A percentile compares a stretch with the other conserved stretches of the same genome.
Conservation (phyloP, 1,140 invertebrate genomes). For the Halyomorpha halys region DNA sequence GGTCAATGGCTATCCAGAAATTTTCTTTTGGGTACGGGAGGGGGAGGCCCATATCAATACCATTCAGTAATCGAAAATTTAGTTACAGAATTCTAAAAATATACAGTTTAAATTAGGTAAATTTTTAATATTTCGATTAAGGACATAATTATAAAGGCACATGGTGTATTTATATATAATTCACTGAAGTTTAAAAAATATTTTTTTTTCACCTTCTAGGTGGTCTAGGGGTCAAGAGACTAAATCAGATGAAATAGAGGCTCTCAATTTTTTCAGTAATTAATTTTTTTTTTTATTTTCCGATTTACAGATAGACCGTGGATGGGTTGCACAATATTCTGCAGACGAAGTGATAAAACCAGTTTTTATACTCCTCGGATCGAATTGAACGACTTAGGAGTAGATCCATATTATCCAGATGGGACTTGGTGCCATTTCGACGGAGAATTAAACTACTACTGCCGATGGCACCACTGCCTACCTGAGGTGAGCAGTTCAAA, state of each 20-base stretch:
- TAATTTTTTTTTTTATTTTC: background rate
- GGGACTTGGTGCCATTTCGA: constrained; percentile 68
- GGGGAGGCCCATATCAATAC: too few species aligned
- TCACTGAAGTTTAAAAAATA: too few species aligned
- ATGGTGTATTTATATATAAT: too few species aligned
- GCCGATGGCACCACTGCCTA: constrained; percentile 59
- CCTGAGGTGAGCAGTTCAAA: constrained; percentile 42
- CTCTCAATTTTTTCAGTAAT: background rate
- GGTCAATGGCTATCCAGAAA: too few species aligned
- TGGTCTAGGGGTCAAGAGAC: too few species aligned
- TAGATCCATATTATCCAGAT: constrained; percentile 66
- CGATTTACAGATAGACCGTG: constrained; percentile 47
- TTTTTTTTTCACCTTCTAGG: too few species aligned
- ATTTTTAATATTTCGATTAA: too few species aligned
- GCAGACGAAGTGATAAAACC: constrained; percentile 45
- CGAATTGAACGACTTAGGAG: constrained; percentile 57
- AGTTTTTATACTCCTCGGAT: constrained; percentile 58
- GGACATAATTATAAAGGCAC: too few species aligned
- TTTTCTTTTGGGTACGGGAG: too few species aligned
- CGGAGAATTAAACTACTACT: constrained; percentile 51
- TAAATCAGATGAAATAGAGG: background rate
- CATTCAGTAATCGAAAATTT: too few species aligned
- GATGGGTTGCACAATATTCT: constrained; percentile 69
- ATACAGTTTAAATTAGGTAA: too few species aligned
- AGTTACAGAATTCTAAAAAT: too few species aligned